phyloP scores from a whole-genome alignment of 2,888 invertebrate species.

The Sabatieria punctata region DNA sequence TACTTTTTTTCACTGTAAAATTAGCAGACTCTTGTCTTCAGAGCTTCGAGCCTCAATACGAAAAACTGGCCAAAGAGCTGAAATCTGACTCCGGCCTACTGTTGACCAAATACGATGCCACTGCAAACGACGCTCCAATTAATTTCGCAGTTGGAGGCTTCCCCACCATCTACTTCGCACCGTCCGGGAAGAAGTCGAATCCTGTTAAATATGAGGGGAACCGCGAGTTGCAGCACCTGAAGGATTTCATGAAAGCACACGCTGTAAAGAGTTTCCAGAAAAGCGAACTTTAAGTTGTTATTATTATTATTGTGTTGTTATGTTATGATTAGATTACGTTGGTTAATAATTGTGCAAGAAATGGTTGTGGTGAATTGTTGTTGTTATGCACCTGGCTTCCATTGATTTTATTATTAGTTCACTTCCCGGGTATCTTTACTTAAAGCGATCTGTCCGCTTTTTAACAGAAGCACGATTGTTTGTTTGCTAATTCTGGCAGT shows the following conservation, averaged over 20 bases:
- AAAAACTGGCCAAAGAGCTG: constrained; percentile 22
- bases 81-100: constrained; percentile 25
- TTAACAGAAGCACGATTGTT: too few species aligned
- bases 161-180: constrained; percentile 40
- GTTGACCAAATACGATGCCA: constrained; percentile 42
- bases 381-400: too few species aligned
- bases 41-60: constrained; percentile 37
- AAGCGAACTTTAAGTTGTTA: constrained; percentile 1
- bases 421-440: too few species aligned
- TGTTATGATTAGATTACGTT: too few species aligned
- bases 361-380: too few species aligned
- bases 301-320: background rate
- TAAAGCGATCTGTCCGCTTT: too few species aligned
- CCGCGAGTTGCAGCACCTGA: background rate
- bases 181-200: constrained; percentile 24
- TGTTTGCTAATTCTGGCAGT: too few species aligned
- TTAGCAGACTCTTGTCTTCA: constrained; percentile 17
- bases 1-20: background rate
- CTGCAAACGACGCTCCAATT: constrained; percentile 38
- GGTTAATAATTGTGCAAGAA: too few species aligned
- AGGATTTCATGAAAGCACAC: constrained; percentile 5
- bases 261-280: constrained; percentile 4
- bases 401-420: too few species aligned
- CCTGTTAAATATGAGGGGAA: constrained; percentile 3
- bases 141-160: constrained; percentile 38